Evolutionary conservation across 1,140 invertebrate species (phyloP), one percentile per base, ranked within the genome.

Genomic region (Listronotus bonariensis): DNA sequence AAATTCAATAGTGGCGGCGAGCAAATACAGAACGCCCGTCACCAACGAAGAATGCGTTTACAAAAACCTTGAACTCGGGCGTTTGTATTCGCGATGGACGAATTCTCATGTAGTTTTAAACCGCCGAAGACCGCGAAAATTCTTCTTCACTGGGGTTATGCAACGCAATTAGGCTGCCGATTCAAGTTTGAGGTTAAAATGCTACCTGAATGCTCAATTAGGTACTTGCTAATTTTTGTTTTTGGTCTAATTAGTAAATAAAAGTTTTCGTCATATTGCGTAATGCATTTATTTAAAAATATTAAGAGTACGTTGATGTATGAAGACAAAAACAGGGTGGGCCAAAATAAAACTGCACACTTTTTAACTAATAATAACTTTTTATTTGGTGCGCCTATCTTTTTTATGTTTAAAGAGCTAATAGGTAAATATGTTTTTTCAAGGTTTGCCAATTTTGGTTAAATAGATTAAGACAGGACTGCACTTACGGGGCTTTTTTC

Each of bases 21-120:
- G 34, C 34, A 36, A 36, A 36, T 36, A 36, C 34, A 4, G 34
- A 36, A 36, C 20, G 48, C 48, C 48, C 48, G 48, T 51, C 48
- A 51, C 48, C 48, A 51, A 51, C 48, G 48, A 51, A 51, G 48
- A 51, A 51, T 51, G 48, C 48, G 48, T 51, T 51, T 51, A 51
- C 48, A 51, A 51, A 51, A 51, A 51, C 48, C 48, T 51, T 51
- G 48, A 51, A 51, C 48, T 51, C 48, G 26, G 48, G 6, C 48
- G 20, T 51, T 51, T 18, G 48, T 20, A 20, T 45, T 15, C 18
- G 14, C 14, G 48, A 51, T 51, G 48, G 48, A 51, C 51, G 32
- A 53, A 53, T 34, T 53, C 14, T 53, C 51, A 53, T n/a, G n/a
- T 38, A 17, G 51, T 26, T 26, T 26, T 26, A 26, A 26, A 26